Base-by-base conservation (phyloP, 1,140 invertebrate species). In the Platyscapa corneri region DNA sequence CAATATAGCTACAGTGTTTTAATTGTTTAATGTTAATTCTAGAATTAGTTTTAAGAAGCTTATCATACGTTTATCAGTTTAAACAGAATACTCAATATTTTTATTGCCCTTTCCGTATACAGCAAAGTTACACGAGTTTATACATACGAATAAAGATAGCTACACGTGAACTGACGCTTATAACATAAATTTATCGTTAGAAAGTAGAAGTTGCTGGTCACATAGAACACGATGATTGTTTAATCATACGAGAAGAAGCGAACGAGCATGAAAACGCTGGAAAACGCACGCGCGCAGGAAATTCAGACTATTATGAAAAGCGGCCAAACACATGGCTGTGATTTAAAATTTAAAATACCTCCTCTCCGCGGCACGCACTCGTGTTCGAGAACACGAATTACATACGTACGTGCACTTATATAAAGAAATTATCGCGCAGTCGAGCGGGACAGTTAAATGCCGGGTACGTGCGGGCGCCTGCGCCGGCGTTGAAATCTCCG, bases 401-500 rank as follows among this genome's bases (percentile, higher is more conserved):
- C n/a, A 27, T n/a, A 60, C 77, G 18, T 42, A 60, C n/a, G 49
- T 60, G 23, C 60, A 80, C 18, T 65, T 80, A 78, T 79, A 39
- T 42, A 65, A 64, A 79, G 77, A 37, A 79, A 80, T 46, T 67
- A 46, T 67, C n/a, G 18, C 67, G 64, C 79, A 7, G 42, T 34
- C 80, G 32, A 74, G 46, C 42, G 80, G 0, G 20, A 39, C 42
- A 67, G 27, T 30, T 46, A 67, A 46, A 34, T n/a, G 30, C 2
- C 64, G 39, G 27, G 14, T 67, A 67, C 78, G n/a, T 46, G 27
- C 39, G 37, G 37, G 37, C 34, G 5, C 10, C 32, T 39, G 3
- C 6, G 60, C 37, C 20, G 77, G 60, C 60, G 32, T 80, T 67
- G 60, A 80, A 80, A 53, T 80, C 60, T 10, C 77, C 56, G 72